Conservation (phyloP, 2,888 invertebrate genomes). For the Nysson spinosus region DNA sequence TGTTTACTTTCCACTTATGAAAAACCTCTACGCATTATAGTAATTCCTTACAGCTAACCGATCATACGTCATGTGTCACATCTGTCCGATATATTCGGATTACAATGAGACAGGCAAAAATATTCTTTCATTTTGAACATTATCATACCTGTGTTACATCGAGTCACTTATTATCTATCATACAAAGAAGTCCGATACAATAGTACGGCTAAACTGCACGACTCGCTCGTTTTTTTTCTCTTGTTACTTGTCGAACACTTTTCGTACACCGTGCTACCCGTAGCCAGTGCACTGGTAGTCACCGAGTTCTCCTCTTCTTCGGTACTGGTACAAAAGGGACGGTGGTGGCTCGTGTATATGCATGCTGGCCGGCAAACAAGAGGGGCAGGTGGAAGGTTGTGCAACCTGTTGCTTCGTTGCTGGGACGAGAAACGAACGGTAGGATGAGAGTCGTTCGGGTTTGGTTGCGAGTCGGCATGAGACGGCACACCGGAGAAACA, state of each 20-base stretch:
- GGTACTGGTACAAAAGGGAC: conserved; percentile 44
- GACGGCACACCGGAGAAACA: conserved; percentile 54
- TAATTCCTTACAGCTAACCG: conserved; percentile 3
- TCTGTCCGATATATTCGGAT: too few species aligned
- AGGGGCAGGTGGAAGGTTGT: conserved; percentile 69
- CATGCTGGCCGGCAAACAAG: conserved; percentile 64
- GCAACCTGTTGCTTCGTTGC: conserved; percentile 70
- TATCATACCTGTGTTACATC: conserved; percentile 20
- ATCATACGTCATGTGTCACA: too few species aligned
- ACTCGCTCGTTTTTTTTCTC: neutral
- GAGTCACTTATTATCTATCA: conserved; percentile 29
- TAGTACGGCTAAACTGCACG: neutral
- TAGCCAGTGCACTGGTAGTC: conserved; percentile 28
- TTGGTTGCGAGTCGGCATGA: conserved; percentile 56
- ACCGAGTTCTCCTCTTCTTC: conserved; percentile 23
- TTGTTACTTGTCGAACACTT: conserved; percentile 50
- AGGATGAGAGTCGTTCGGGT: conserved; percentile 56
- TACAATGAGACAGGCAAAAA: too few species aligned
- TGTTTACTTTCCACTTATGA: conserved; percentile 31
- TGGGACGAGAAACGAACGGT: conserved; percentile 56
- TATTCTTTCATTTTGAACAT: conserved; percentile 18
- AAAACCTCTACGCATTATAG: conserved; percentile 3
- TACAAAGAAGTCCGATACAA: conserved; percentile 39
- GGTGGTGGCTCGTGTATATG: conserved; percentile 38
- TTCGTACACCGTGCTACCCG: conserved; percentile 53